Conservation (phyloP, 1,140 invertebrate species). For the Himalopsyche phryganea region DNA sequence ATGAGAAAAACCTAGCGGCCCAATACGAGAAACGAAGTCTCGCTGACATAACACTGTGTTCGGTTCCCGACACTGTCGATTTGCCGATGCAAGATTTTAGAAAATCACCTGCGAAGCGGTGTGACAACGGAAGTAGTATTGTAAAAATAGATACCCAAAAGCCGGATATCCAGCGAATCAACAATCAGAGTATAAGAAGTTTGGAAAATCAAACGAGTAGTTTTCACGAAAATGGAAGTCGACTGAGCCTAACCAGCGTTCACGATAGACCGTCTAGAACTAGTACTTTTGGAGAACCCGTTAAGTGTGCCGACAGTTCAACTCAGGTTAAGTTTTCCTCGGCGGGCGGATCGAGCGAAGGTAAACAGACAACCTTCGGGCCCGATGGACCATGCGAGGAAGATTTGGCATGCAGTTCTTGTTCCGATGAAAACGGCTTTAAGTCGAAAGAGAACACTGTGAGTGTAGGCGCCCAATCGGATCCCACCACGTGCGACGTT, state of each 20-base stretch:
- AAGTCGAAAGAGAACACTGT: constrained; percentile 52
- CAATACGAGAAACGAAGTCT: constrained; percentile 49
- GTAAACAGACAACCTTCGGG: constrained; percentile 36
- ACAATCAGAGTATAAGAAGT: constrained; percentile 42
- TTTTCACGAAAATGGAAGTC: constrained; percentile 35
- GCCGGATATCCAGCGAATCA: constrained; percentile 48
- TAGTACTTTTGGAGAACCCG: constrained; percentile 45
- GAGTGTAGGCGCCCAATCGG: constrained; percentile 45
- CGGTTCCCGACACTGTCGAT: constrained; percentile 62
- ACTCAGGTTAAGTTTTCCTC: constrained; percentile 52
- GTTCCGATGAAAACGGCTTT: constrained; percentile 43
- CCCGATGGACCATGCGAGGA: constrained; percentile 37
- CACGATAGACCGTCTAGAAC: constrained; percentile 47
- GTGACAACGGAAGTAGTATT: constrained; percentile 50
- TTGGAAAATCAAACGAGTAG: constrained; percentile 33
- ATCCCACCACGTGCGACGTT: constrained; percentile 40
- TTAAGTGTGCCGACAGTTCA: constrained; percentile 47
- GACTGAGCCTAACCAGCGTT: constrained; percentile 48
- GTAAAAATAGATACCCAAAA: constrained; percentile 53
- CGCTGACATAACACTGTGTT: constrained; percentile 54
- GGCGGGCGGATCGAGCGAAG: constrained; percentile 26
- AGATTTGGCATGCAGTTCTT: constrained; percentile 46
- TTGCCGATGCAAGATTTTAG: constrained; percentile 64
- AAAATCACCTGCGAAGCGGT: constrained; percentile 55
- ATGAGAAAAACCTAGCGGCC: constrained; percentile 55